Evolutionary conservation across 2,797 vertebrate species (phyloP).

Genomic region (Poliocrania exsul): DNA sequence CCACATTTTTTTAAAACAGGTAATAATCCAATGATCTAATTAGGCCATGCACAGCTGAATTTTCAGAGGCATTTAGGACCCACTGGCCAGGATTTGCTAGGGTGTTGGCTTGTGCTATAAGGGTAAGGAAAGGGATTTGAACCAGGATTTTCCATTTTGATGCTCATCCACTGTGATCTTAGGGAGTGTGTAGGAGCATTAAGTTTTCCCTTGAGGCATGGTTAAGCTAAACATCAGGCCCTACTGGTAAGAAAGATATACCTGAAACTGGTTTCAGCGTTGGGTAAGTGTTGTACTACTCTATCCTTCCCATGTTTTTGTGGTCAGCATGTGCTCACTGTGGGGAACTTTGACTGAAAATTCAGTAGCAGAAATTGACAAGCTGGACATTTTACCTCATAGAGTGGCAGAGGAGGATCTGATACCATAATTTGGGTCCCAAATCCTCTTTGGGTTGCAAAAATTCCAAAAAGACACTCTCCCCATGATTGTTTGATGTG

Average conservation of each 20-base stretch:
- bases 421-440: neutral
- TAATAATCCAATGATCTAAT: neutral
- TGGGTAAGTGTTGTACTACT: neutral
- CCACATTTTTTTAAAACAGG: neutral
- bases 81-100: neutral
- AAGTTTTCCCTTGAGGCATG: neutral
- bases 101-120: neutral
- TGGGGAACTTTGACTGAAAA: neutral
- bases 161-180: neutral
- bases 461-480: neutral
- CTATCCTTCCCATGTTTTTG: neutral
- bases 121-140: neutral
- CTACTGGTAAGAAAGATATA: neutral
- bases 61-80: neutral
- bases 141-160: neutral
- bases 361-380: neutral
- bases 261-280: neutral
- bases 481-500: neutral
- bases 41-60: neutral
- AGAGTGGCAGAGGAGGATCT: neutral
- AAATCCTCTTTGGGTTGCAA: neutral
- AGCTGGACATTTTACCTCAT: neutral
- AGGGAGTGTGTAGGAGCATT: accelerated
- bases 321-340: neutral
- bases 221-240: neutral